Evolutionary conservation across 2,888 invertebrate genomes (phyloP).

Genomic region (Cheilosia vulpina): DNA sequence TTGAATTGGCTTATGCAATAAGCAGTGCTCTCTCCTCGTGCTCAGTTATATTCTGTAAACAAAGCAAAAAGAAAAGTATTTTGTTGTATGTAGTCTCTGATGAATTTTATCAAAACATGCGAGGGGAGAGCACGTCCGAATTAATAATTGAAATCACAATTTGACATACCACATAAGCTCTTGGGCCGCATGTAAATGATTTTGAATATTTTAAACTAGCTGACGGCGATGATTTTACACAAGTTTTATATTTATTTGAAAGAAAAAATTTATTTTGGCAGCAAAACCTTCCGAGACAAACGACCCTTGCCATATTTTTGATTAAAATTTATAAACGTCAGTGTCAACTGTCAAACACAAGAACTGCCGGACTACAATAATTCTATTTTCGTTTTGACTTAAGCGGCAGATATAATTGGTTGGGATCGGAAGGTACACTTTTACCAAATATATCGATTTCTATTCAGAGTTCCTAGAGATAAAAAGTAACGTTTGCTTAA

Average conservation of each 20-base stretch:
- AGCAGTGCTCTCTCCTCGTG: slow-evolving; percentile 54
- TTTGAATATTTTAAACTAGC: slow-evolving; percentile 11
- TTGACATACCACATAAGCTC: slow-evolving; percentile 44
- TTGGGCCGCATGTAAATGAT: slow-evolving; percentile 22
- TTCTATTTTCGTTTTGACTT: not conserved
- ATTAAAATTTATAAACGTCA: not conserved
- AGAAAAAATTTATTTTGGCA: slow-evolving; percentile 55
- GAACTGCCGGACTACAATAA: slow-evolving; percentile 21
- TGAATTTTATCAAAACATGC: slow-evolving; percentile 53
- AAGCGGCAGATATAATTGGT: not conserved
- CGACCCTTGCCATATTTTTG: slow-evolving; percentile 59
- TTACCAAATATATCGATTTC: no score
- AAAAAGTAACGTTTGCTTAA: no score
- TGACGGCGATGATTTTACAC: slow-evolving; percentile 1
- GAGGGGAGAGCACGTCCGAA: slow-evolving; percentile 64
- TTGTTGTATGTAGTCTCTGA: not conserved
- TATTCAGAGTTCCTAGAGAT: no score
- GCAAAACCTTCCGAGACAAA: slow-evolving; percentile 58
- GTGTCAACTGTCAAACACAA: slow-evolving; percentile 9
- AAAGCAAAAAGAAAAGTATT: slow-evolving; percentile 49
- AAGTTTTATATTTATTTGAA: slow-evolving; percentile 45
- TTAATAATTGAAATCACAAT: not conserved
- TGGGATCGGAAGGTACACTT: no score
- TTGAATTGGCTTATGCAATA: slow-evolving; percentile 43
- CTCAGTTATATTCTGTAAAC: slow-evolving; percentile 51